Base-by-base conservation (phyloP, 2,797 vertebrate species). In the Neosilurus mollespiculum region DNA sequence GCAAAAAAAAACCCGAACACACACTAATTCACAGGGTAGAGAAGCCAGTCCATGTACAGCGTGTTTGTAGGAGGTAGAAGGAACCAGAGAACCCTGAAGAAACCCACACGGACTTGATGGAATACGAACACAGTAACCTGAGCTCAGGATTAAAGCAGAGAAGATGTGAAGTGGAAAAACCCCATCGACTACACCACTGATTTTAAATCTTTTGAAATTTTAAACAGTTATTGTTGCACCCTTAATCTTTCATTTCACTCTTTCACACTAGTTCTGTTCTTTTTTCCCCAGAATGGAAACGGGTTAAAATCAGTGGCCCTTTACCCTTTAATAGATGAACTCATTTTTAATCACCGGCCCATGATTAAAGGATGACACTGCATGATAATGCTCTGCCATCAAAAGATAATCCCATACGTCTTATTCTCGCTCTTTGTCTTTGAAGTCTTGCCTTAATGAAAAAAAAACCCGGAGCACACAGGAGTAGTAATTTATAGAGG, bases 381-480 rank as follows among this genome's bases (percentile, higher is more conserved):
- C 34, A 78, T 15, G 34, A 78, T 14, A 26, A 65, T 30, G 61
- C 18, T 18, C 24, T 1, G 0, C 12, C 43, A 66, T 79, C 15
- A 34, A 30, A 81, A 22, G n/a, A 49, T 14, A 72, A 30, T 43
- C 22, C 56, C 49, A 11, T 1, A 6, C 24, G 11, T 15, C n/a
- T 54, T 54, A 30, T 64, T 80, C 61, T 11, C 15, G 9, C 30
- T 49, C n/a, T 24, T 61, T 71, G 16, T 54, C 73, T 78, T 71
- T 71, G 56, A 83, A 83, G 82, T 78, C 49, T 24, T 30, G 26
- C n/a, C 37, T 80, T 58, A 73, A 61, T 9, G 43, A 20, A n/a
- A 69, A 67, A 49, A 51, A 69, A 37, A 20, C 9, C 9, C 5
- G n/a, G 22, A 80, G 43, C 70, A 67, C 71, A 51, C 30, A 26